Base-by-base conservation (phyloP, 1,140 invertebrate species). In the Lordiphosa collinella region DNA sequence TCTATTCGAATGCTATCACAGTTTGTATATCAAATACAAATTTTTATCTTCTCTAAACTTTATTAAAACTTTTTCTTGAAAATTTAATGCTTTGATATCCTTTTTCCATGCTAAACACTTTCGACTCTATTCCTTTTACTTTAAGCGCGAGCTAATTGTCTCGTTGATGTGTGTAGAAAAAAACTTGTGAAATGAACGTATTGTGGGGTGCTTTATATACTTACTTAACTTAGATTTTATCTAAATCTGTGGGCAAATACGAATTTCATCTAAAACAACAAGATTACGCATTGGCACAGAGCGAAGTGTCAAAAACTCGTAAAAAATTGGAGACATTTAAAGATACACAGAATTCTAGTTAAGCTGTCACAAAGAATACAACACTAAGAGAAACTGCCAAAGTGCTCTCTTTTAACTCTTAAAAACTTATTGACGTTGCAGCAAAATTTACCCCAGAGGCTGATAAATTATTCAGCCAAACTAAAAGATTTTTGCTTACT, bases 161-260 rank as follows among this genome's bases (percentile, higher is more conserved):
- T 25, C 22, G n/a, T 25, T 29, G 32, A 34, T 12, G 51, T 32
- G 38, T 31, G 36, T 46, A 31, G 50, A 58, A 75, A 53, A 53
- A 52, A 52, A 46, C 64, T 79, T 49, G 59, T 36, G 63, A 73
- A 70, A 75, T 73, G 10, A 37, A n/a, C 11, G 4, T 29, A 25
- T 1, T 6, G 8, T 14, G 7, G 7, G 1, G 35, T 11, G 43
- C 25, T 22, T 50, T 75, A 71, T 82, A 82, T 82, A 75, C 35
- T 7, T 2, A 13, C 18, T 10, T 43, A 64, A 46, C 44, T 53
- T 10, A n/a, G 18, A 4, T n/a, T 50, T 38, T 67, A 80, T 82
- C 76, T 82, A 71, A 80, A 63, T 80, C 75, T 60, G 4, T 51
- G 40, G 25, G 31, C 46, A 73, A 67, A 82, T 18, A 59, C 36